A percentile compares a stretch with the other conserved stretches of the same genome.
Evolutionary conservation across 2,888 invertebrate genomes (phyloP).

Genomic region (Resseliella maxima): DNA sequence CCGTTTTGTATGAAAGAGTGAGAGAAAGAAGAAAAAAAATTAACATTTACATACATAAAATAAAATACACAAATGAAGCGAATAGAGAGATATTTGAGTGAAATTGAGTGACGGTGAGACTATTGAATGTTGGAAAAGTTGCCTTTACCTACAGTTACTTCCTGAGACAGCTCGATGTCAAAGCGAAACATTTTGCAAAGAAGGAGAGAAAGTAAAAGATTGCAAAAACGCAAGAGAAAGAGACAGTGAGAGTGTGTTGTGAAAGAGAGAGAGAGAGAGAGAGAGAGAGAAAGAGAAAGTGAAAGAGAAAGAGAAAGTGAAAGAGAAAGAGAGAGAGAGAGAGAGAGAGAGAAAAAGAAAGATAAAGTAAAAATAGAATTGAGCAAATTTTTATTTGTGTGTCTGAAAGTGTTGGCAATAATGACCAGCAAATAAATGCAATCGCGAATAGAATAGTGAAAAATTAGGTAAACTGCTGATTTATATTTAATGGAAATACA

Average conservation of each 20-base stretch:
- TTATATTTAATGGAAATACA: slow-evolving; percentile 43
- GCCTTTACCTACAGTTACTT: background rate
- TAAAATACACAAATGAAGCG: background rate
- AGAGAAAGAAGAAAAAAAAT: too few species aligned
- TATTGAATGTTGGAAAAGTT: background rate
- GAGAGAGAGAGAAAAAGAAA: background rate
- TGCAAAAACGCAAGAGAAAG: background rate
- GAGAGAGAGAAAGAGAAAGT: background rate
- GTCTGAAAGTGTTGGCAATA: background rate
- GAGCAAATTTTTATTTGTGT: too few species aligned
- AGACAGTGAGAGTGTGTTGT: background rate
- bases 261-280: background rate
- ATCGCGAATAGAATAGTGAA: background rate
- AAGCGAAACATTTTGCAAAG: too few species aligned
- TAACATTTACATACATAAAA: background rate
- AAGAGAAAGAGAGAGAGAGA: background rate
- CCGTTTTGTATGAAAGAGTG: too few species aligned
- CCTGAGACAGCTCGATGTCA: background rate
- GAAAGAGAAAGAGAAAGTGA: background rate
- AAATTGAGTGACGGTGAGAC: slow-evolving; percentile 2
- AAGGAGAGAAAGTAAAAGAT: too few species aligned
- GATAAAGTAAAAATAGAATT: too few species aligned
- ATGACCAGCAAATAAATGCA: background rate
- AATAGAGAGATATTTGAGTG: background rate
- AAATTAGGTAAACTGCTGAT: slow-evolving; percentile 6